Evolutionary conservation across 2,113 vertebrate genomes (phyloP), one percentile per base, ranked within the genome.

Genomic region (Vanacampus margaritifer): DNA sequence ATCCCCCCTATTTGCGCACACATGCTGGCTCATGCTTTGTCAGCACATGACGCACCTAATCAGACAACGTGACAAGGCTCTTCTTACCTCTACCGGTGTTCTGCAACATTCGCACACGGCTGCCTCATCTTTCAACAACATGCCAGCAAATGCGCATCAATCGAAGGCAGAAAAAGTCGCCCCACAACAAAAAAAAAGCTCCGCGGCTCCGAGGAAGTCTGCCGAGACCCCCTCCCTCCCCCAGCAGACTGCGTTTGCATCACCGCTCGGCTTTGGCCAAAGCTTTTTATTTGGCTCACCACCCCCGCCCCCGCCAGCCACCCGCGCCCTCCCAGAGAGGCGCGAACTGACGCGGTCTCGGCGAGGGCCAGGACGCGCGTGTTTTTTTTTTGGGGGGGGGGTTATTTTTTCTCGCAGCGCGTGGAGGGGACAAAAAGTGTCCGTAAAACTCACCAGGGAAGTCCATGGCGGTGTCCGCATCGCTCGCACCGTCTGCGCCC

Each of bases 61-160:
- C 48, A 10, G 48, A 57, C n/a, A 11, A 61, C 1, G 16, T 21
- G 3, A 54, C 24, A 14, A 5, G 65, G 23, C 48, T 74, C 90
- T 91, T 74, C 90, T 91, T 91, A 93, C 90, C 91, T 90, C 82
- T 86, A 90, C 79, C 71, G 74, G 82, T 86, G 81, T 86, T 85
- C 86, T 84, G 88, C 85, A 88, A 91, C 90, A 92, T 91, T 92
- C 88, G 88, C 80, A 74, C 87, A 87, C 70, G 77, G 75, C 66
- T 82, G 79, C 80, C 46, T 75, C 89, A 91, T 91, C 72, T 81
- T 90, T 88, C 28, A 90, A 80, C 72, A 68, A 28, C 35, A 48
- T 24, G 16, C 71, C 62, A 53, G 46, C 68, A 65, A 64, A 51
- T 3, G 78, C 72, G 66, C 71, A 43, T 62, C 39, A 41, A 41